Evolutionary conservation across 2,888 invertebrate genomes (phyloP), one percentile per base, ranked within the genome.

Genomic region (Chymomyza fuscimana): DNA sequence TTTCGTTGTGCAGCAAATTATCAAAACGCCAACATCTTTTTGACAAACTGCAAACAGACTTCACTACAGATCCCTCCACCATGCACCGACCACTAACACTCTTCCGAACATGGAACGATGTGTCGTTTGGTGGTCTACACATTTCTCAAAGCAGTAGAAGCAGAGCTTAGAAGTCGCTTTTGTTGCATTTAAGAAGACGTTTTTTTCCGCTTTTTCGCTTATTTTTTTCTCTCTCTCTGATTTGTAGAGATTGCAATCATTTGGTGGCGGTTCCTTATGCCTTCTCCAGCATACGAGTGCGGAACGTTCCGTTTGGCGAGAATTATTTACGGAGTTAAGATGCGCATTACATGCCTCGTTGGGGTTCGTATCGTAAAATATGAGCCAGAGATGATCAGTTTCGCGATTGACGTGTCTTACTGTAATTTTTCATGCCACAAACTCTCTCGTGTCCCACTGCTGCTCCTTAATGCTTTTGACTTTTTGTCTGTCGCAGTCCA

Each of bases 381-480:
- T 36, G 60, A 63, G 86, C 65, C 58, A 25, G 29, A 70, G 86
- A 87, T 46, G 40, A 46, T 83, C 83, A 78, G 67, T 72, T 68
- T 72, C 73, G 71, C 87, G 85, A 85, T 85, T 88, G 89, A 85
- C 87, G 89, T 88, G 87, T 77, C 79, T 85, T 75, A 80, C 89
- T 82, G 89, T 87, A 82, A 88, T 85, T 88, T 82, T 87, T 88
- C 85, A 85, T 85, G 81, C 86, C 80, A 73, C 78, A 88, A 82
- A 85, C 73, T 79, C 69, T 76, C 72, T 2, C 74, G 69, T 76
- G 79, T 79, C 86, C 71, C 50, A 56, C 61, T 25, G 63, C 22
- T 3, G 9, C n/a, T 54, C 65, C 56, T 72, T 59, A 56, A 66
- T 32, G 65, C 60, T 52, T 22, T 50, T 51, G 46, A 52, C 32